Percentiles rank a stretch among this genome's conserved stretches.
Conservation (phyloP, 2,113 vertebrate species). For the Grantiella picta region DNA sequence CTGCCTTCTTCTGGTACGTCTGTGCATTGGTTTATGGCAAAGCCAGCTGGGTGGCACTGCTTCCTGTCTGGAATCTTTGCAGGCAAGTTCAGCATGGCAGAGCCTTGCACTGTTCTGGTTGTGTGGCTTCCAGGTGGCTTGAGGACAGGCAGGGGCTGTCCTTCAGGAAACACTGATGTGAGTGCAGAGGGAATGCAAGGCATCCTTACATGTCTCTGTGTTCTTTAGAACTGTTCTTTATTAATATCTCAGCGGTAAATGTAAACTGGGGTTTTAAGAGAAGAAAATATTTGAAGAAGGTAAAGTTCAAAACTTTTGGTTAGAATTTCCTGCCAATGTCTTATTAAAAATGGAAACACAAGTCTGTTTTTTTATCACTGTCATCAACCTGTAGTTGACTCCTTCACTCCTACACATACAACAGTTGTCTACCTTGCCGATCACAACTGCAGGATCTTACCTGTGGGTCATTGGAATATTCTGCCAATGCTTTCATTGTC, state of each 20-base stretch:
- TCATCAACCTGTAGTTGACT: not conserved
- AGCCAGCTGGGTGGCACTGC: not conserved
- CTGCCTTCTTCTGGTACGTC: not conserved
- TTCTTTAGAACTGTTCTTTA: not conserved
- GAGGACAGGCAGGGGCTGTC: not conserved
- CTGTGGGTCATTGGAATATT: not conserved
- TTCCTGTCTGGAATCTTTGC: not conserved
- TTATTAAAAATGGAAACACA: not conserved
- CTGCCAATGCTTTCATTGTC: not conserved
- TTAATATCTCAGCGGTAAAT: not conserved
- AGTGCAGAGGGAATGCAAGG: not conserved
- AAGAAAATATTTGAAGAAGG: not conserved
- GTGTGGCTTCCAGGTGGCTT: not conserved
- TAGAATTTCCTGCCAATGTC: not conserved
- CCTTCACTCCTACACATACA: not conserved
- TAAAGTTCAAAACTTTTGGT: not conserved
- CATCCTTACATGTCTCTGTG: fast-evolving
- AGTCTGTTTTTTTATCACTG: not conserved
- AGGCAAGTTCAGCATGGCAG: not conserved
- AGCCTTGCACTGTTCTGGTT: fast-evolving
- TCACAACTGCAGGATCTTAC: not conserved
- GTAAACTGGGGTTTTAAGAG: not conserved
- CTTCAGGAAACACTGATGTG: not conserved
- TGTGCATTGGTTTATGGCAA: not conserved
- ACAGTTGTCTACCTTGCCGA: not conserved